Evolutionary conservation across 2,113 vertebrate species (phyloP).

Genomic region (Labeo catla): DNA sequence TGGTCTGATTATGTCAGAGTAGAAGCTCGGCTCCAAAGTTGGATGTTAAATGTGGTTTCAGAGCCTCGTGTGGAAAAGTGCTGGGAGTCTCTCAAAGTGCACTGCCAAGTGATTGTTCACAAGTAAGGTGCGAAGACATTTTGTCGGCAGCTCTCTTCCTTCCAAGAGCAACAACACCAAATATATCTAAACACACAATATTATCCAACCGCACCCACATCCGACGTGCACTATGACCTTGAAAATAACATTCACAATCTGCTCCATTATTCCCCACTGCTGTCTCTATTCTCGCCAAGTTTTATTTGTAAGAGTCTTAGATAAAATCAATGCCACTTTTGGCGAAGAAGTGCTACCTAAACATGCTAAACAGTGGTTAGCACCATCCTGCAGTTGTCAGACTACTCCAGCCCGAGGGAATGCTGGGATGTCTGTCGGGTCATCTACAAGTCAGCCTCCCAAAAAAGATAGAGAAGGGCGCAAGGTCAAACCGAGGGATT

Average conservation of each 20-base stretch:
- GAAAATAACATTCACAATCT: constrained; percentile 25
- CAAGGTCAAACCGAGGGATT: constrained; percentile 75
- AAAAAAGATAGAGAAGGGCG: constrained; percentile 54
- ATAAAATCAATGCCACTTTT: not conserved
- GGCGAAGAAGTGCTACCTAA: not conserved
- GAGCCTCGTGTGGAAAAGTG: not conserved
- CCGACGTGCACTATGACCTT: not conserved
- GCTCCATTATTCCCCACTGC: constrained; percentile 7
- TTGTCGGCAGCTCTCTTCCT: not conserved
- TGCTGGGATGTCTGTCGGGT: constrained; percentile 11
- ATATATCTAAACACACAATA: constrained; percentile 12
- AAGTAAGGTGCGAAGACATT: constrained; percentile 35
- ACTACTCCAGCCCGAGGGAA: not conserved
- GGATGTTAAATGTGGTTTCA: constrained; percentile 17
- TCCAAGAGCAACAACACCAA: constrained; percentile 36
- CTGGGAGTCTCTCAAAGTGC: not conserved
- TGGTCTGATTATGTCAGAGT: constrained; percentile 43
- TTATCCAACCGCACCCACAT: constrained; percentile 3
- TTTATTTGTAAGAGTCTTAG: constrained; percentile 13
- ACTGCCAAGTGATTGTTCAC: constrained; percentile 36
- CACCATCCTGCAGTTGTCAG: constrained; percentile 13
- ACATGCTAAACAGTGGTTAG: not conserved
- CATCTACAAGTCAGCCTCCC: not conserved
- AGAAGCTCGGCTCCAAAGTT: constrained; percentile 13
- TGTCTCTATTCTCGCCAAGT: not conserved